Evolutionary conservation across 2,113 vertebrate genomes (phyloP), one percentile per base, ranked within the genome.

Genomic region (Eretmochelys imbricata): DNA sequence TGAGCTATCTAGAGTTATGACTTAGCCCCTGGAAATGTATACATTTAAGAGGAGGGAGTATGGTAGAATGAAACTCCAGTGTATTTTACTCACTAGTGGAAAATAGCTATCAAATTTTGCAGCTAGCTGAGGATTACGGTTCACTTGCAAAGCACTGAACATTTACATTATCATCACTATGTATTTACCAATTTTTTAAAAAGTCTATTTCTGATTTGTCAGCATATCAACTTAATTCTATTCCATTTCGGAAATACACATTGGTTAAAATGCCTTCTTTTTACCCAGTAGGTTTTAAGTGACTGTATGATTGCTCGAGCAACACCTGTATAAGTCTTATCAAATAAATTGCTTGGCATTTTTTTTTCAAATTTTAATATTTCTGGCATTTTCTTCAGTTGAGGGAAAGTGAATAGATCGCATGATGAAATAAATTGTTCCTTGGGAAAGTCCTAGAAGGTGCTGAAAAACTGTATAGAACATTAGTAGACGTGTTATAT

Each of bases 1-100:
- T 0, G 0, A 35, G 54, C 31, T 17, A 35, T 19, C 29, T 38
- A 13, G 27, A 65, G 69, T 42, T 42, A 42, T 75, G 38, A 75
- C 20, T 42, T 75, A 75, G n/a, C 14, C 20, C 35, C 38, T n/a
- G 82, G 27, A 82, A 85, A 2, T 19, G 38, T 62, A 48, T 80
- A 22, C 27, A 76, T 75, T 84, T 54, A 27, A 53, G 46, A 78
- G 76, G 20, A 0, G 2, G 54, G 24, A 17, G 9, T 29, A 51
- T 31, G 53, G 11, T 46, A 76, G 62, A 6, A 46, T 0, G 0
- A 65, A 90, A 8, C 6, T 22, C 27, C 87, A 3, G 13, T 55
- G 55, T 87, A 27, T 90, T 38, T 76, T 35, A 62, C 42, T 42
- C 75, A 19, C 62, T 82, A 1, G 42, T 78, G 35, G 78, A 85